Evolutionary conservation across 1,140 invertebrate species (phyloP).

Genomic region (Zaprionus capensis): DNA sequence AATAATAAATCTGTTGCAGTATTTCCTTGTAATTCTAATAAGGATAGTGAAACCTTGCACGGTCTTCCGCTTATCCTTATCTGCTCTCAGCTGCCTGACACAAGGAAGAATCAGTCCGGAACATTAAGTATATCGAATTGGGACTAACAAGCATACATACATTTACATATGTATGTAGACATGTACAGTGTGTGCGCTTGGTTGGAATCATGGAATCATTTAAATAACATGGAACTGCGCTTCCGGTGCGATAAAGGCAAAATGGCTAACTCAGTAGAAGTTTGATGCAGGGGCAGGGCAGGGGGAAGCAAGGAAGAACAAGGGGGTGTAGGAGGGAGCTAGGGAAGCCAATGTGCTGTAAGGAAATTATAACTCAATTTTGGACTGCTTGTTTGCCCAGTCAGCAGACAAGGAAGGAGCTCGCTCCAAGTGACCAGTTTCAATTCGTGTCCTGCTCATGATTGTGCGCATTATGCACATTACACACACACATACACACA

Average conservation of each 20-base stretch:
- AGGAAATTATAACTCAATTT: conserved; percentile 75
- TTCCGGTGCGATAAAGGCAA: conserved; percentile 11
- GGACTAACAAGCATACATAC: neutral
- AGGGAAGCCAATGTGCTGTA: conserved; percentile 31
- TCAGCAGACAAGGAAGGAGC: conserved; percentile 23
- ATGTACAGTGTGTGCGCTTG: neutral
- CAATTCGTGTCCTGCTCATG: conserved; percentile 61
- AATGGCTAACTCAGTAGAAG: too few relatives aligned
- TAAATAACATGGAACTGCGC: conserved; percentile 54
- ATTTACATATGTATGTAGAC: too few relatives aligned
- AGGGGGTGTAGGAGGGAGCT: neutral
- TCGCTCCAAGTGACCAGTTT: conserved; percentile 42
- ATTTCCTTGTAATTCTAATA: too few relatives aligned
- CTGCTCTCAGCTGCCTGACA: too few relatives aligned
- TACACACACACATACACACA: conserved; percentile 3
- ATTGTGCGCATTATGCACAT: conserved; percentile 74
- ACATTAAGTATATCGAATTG: neutral
- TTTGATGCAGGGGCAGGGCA: too few relatives aligned
- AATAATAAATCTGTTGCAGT: too few relatives aligned
- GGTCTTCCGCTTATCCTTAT: too few relatives aligned
- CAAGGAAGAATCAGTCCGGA: too few relatives aligned
- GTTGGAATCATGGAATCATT: conserved; percentile 56
- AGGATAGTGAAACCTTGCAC: too few relatives aligned
- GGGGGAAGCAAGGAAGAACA: neutral
- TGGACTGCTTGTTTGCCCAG: conserved; percentile 68